phyloP scores from a whole-genome alignment of 2,888 invertebrate genomes.

The Mesorhabditis belari region DNA sequence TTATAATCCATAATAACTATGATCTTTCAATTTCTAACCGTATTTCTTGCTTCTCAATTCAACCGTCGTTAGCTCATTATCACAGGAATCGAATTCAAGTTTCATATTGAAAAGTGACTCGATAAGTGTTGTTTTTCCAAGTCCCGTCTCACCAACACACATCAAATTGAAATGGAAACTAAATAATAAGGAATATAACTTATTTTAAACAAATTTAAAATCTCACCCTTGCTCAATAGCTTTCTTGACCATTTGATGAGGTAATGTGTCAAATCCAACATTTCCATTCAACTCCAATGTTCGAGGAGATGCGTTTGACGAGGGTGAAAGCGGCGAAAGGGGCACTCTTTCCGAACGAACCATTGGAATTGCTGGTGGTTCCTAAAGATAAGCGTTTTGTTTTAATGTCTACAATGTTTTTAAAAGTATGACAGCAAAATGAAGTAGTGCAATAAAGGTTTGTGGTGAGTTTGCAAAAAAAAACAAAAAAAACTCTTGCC shows the following conservation, averaged over 20 bases:
- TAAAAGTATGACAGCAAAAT: too few species aligned
- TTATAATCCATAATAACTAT: neutral
- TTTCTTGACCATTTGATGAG: slow-evolving; percentile 95
- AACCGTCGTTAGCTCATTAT: slow-evolving; percentile 89
- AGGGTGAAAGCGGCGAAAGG: too few species aligned
- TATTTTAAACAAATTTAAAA: neutral
- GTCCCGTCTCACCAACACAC: slow-evolving; percentile 96
- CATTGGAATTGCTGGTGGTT: too few species aligned
- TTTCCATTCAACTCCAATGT: slow-evolving; percentile 73
- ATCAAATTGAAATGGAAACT: slow-evolving; percentile 91
- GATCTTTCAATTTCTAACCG: slow-evolving; percentile 51
- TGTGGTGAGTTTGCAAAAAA: too few species aligned
- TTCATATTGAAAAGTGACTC: slow-evolving; percentile 96
- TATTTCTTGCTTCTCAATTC: slow-evolving; percentile 95
- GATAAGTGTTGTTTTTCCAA: slow-evolving; percentile 97
- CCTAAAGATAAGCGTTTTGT: neutral
- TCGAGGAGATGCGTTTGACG: too few species aligned
- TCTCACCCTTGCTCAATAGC: slow-evolving; percentile 26
- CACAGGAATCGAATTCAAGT: slow-evolving; percentile 79
- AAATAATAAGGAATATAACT: slow-evolving; percentile 5
- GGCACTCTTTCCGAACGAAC: too few species aligned
- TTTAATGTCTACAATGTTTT: too few species aligned
- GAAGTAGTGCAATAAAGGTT: too few species aligned
- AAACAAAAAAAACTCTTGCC: neutral
- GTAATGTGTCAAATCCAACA: slow-evolving; percentile 96